Base-by-base conservation (phyloP, 2,888 invertebrate genomes). In the Leucania comma region DNA sequence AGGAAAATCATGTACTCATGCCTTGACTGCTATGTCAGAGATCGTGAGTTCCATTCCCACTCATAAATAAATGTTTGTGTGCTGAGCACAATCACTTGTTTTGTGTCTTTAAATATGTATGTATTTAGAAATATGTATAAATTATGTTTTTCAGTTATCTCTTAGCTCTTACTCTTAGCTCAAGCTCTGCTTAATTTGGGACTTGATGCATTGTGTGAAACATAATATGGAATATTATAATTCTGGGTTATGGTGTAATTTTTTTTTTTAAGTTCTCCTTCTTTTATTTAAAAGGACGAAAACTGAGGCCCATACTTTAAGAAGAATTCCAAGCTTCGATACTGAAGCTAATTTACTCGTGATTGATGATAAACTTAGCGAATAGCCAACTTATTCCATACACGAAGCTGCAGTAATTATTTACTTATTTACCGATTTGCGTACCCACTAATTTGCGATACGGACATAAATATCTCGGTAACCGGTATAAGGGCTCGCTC, bases 401-500 rank as follows among this genome's bases (percentile, higher is more conserved):
- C 79, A 60, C 35, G 54, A 66, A 71, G 80, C 74, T 73, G 63
- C 65, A 63, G 75, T 72, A 82, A 82, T 82, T 85, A 80, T 80
- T 77, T 83, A 72, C 72, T 85, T 83, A 85, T 83, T 85, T 77
- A 73, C 62, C 70, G 71, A 82, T 82, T 82, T 82, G 65, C 68
- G 71, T 74, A 68, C 62, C 65, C 69, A 75, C 71, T 81, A 81
- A 85, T 73, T 81, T 71, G 78, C 67, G 74, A 69, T 72, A 74
- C 69, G 68, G 62, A 73, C 66, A 75, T 84, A 85, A 84, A 82
- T 84, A 72, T 83, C 73, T 72, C 35, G 38, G 70, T 74, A 85
- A 85, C 82, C 74, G 70, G 72, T 77, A 81, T 85, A 85, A 85
- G 75, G 80, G 74, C 72, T 65, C 35, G 53, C 58, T 51, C 68